Percentiles rank a stretch among this genome's conserved stretches.
Conservation (phyloP, 2,113 vertebrate genomes). For the Dipodomys ordii region DNA sequence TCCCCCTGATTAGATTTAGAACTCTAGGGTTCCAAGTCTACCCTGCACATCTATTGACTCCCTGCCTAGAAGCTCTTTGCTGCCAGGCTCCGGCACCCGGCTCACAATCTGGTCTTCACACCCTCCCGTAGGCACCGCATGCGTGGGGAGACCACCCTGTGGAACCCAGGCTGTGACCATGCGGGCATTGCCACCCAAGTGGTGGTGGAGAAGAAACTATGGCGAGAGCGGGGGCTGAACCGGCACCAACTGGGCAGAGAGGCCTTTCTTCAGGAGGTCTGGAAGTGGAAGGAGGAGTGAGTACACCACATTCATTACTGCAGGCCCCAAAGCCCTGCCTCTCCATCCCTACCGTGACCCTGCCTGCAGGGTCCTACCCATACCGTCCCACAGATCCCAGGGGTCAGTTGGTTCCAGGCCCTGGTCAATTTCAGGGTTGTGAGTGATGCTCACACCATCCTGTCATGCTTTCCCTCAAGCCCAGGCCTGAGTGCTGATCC, state of each 20-base stretch:
- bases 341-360: fast-evolving
- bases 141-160: slow-evolving; percentile 93
- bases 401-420: not conserved
- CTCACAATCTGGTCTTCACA: not conserved
- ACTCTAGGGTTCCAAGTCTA: not conserved
- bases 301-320: slow-evolving; percentile 67
- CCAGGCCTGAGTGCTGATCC: not conserved
- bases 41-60: not conserved
- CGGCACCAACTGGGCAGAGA: slow-evolving; percentile 94
- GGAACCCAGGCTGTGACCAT: slow-evolving; percentile 96
- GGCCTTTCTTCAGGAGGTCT: slow-evolving; percentile 92
- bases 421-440: not conserved
- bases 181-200: slow-evolving; percentile 97
- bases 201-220: slow-evolving; percentile 95
- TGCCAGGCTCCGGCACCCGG: fast-evolving
- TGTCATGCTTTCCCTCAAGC: not conserved
- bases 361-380: not conserved
- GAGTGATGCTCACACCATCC: not conserved
- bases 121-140: slow-evolving; percentile 92
- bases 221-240: slow-evolving; percentile 89
- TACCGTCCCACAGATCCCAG: not conserved
- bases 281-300: slow-evolving; percentile 96
- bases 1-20: not conserved
- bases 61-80: not conserved
- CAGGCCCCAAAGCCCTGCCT: fast-evolving